These are phyloP conservation scores for Strix occidentalis DNA, from an alignment of 2,797 vertebrate genomes.

Conservation along the genomic window DNA sequence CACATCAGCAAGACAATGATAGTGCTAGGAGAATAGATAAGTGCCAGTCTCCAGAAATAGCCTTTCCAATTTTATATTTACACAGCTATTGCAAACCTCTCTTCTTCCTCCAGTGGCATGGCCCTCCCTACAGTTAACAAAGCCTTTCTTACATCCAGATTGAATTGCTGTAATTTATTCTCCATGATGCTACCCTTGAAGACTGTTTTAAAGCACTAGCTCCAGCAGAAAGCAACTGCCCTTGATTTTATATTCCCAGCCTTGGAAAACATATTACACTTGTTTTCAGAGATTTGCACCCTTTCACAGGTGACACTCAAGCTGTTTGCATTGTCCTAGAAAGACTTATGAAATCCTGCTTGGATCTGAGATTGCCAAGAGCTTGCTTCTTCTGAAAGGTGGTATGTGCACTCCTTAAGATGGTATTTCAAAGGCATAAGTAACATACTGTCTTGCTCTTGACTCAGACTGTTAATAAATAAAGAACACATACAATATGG, in stretches of 20 bases:
- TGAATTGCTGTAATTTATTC: constrained; percentile 1
- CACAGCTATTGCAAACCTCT: neutral
- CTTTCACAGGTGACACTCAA: neutral
- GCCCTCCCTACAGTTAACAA: neutral
- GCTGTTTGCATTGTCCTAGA: neutral
- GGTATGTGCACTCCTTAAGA: neutral
- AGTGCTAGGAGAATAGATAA: neutral
- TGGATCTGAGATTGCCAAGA: neutral
- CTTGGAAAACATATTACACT: neutral
- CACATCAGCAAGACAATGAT: neutral
- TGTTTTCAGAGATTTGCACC: neutral
- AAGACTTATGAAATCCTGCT: neutral
- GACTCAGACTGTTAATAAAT: neutral
- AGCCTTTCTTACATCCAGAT: neutral
- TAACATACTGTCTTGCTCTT: neutral
- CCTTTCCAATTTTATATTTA: neutral
- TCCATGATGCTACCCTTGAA: neutral
- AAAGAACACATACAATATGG: neutral
- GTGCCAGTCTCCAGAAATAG: neutral
- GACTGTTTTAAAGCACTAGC: neutral
- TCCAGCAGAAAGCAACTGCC: neutral
- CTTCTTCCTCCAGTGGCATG: neutral
- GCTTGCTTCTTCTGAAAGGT: neutral
- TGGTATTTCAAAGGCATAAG: neutral
- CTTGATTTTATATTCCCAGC: neutral